A percentile compares a stretch with the other conserved stretches of the same genome.
Evolutionary conservation across 1,140 invertebrate species (phyloP).

Genomic region (Lordiphosa clarofinis): DNA sequence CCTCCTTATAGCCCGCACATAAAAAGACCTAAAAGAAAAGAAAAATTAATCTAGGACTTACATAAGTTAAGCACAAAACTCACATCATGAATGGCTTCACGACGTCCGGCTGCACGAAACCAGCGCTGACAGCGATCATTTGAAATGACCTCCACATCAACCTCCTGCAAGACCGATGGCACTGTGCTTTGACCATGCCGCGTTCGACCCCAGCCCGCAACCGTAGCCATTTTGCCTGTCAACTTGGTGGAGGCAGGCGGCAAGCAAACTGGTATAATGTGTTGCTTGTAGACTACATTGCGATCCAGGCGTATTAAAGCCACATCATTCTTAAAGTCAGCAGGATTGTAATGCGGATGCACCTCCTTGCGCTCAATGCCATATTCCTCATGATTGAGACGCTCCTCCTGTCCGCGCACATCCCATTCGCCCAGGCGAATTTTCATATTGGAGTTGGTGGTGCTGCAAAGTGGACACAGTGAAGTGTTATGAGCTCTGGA

Average conservation of each 20-base stretch:
- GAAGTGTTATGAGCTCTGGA: neutral
- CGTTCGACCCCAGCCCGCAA: conserved; percentile 94
- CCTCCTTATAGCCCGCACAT: conserved; percentile 95
- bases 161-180: conserved; percentile 87
- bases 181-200: conserved; percentile 90
- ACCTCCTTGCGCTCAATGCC: conserved; percentile 93
- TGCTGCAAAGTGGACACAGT: conserved; percentile 60
- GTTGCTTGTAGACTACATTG: conserved; percentile 91
- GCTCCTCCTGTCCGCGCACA: conserved; percentile 89
- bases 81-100: conserved; percentile 95
- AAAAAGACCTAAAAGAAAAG: conserved; percentile 82
- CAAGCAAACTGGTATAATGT: conserved; percentile 92
- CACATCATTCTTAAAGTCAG: conserved; percentile 94
- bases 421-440: conserved; percentile 95
- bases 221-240: conserved; percentile 91
- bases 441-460: conserved; percentile 90
- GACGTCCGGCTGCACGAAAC: conserved; percentile 92
- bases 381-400: conserved; percentile 92
- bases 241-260: conserved; percentile 88
- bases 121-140: conserved; percentile 94
- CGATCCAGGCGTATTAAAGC: conserved; percentile 90
- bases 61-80: neutral
- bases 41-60: neutral
- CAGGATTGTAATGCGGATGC: conserved; percentile 92
- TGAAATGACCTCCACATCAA: conserved; percentile 93